These are phyloP conservation scores for Tenodera sinensis DNA, from an alignment of 2,888 invertebrate species.

Conservation along the genomic window DNA sequence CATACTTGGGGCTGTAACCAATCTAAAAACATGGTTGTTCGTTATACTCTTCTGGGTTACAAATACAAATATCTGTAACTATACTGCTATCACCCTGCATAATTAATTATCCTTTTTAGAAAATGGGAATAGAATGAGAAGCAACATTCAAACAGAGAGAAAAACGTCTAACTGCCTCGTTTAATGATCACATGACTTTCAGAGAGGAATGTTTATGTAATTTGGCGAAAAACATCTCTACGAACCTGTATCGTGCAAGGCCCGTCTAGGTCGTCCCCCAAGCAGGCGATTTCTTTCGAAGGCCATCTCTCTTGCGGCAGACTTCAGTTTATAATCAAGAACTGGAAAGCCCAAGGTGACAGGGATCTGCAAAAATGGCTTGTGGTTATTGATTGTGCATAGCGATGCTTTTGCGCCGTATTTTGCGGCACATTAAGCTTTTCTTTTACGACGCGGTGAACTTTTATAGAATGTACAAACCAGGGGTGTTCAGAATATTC, in stretches of 20 bases:
- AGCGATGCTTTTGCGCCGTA: background rate
- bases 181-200: background rate
- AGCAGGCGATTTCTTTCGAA: background rate
- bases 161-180: background rate
- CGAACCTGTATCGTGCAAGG: background rate
- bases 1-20: too few relatives aligned
- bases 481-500: too few relatives aligned
- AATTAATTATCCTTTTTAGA: too few relatives aligned
- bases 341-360: background rate
- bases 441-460: background rate
- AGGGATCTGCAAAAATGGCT: background rate
- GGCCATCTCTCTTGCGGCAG: background rate
- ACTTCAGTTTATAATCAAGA: background rate
- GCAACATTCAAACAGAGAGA: background rate
- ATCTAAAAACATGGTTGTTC: too few relatives aligned
- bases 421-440: background rate
- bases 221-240: background rate
- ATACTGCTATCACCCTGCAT: fast-evolving
- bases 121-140: too few relatives aligned
- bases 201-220: background rate
- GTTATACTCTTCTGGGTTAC: too few relatives aligned
- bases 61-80: too few relatives aligned
- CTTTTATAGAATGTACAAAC: too few relatives aligned
- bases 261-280: background rate
- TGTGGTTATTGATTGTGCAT: background rate